Evolutionary conservation across 2,113 vertebrate genomes (phyloP).

Genomic region (Trematomus loennbergii): DNA sequence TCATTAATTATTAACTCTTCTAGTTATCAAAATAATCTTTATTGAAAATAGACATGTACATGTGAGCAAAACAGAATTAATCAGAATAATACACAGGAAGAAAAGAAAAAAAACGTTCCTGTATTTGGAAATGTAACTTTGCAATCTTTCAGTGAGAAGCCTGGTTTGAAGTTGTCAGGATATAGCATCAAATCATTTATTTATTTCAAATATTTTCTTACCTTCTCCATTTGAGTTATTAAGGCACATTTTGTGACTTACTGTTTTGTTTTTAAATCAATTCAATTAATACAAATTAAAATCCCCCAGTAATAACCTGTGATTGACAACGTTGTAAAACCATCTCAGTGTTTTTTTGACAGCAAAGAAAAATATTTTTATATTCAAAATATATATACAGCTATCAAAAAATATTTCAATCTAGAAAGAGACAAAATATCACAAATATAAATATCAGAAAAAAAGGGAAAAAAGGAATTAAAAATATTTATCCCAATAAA

Average conservation of each 20-base stretch:
- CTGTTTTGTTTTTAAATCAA: slow-evolving; percentile 31
- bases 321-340: neutral
- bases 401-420: slow-evolving; percentile 44
- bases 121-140: neutral
- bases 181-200: neutral
- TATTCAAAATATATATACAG: slow-evolving; percentile 36
- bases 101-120: slow-evolving; percentile 8
- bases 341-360: slow-evolving; percentile 2
- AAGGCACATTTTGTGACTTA: slow-evolving; percentile 69
- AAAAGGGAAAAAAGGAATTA: neutral
- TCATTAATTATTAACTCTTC: neutral
- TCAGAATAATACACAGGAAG: neutral
- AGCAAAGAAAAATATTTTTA: slow-evolving; percentile 15
- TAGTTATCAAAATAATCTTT: slow-evolving; percentile 73
- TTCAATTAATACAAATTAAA: slow-evolving; percentile 26
- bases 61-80: slow-evolving; percentile 8
- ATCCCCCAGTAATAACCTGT: slow-evolving; percentile 9
- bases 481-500: slow-evolving; percentile 52
- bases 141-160: neutral
- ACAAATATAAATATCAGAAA: slow-evolving; percentile 38
- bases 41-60: slow-evolving; percentile 60
- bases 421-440: slow-evolving; percentile 11
- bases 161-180: neutral
- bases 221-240: slow-evolving; percentile 9
- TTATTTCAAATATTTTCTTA: neutral